phyloP scores from a whole-genome alignment of 2,888 invertebrate species.

The Odontocolon sp. region DNA sequence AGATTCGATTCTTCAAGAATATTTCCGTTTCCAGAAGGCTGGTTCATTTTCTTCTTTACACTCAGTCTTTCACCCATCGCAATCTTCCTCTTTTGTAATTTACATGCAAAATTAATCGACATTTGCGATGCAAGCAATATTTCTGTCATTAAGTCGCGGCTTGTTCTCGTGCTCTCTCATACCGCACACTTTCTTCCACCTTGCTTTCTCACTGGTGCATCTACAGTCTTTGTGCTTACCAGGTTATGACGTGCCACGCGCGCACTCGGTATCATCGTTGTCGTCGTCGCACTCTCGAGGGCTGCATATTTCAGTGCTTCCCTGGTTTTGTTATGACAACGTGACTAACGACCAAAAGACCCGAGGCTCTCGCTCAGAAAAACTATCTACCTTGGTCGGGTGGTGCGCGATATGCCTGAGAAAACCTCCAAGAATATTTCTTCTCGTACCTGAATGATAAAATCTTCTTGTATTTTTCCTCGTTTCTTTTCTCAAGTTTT shows the following conservation, averaged over 20 bases:
- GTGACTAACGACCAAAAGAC: constrained; percentile 63
- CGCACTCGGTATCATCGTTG: constrained; percentile 31
- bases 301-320: constrained; percentile 63
- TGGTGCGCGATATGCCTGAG: constrained; percentile 24
- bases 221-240: constrained; percentile 44
- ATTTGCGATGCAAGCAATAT: constrained; percentile 64
- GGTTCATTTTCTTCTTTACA: neutral
- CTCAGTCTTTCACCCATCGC: neutral
- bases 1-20: no score
- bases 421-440: constrained; percentile 38
- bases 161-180: constrained; percentile 36
- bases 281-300: constrained; percentile 53
- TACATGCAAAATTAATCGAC: constrained; percentile 65
- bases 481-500: constrained; percentile 9
- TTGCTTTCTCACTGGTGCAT: constrained; percentile 28
- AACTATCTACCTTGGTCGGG: constrained; percentile 24
- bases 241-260: constrained; percentile 52
- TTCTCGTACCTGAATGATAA: constrained; percentile 34
- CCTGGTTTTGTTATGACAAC: constrained; percentile 61
- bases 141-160: constrained; percentile 62
- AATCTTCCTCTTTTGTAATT: constrained; percentile 45
- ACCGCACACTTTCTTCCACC: constrained; percentile 29
- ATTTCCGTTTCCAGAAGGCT: no score
- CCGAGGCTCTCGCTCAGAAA: constrained; percentile 32
- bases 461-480: constrained; percentile 26